Evolutionary conservation across 2,797 vertebrate species (phyloP).

Genomic region (Balearica regulorum): DNA sequence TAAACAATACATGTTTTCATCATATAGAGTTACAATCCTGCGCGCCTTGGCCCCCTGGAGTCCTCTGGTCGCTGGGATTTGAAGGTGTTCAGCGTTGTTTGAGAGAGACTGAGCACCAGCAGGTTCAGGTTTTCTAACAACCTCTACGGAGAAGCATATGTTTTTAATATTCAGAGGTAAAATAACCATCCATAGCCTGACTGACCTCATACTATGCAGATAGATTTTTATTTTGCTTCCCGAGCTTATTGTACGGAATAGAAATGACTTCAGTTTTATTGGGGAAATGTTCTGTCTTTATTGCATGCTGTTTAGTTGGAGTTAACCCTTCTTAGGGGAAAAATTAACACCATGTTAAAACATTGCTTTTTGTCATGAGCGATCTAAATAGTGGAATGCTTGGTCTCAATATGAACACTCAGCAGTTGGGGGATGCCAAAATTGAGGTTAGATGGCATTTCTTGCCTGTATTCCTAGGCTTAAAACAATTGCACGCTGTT

Average conservation of each 20-base stretch:
- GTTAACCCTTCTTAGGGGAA: background rate
- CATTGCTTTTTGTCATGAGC: background rate
- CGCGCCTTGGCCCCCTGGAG: background rate
- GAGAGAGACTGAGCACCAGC: background rate
- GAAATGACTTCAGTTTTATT: background rate
- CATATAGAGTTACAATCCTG: background rate
- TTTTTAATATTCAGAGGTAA: slow-evolving; percentile 1
- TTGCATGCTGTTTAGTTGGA: background rate
- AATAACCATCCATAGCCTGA: background rate
- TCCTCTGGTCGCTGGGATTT: background rate
- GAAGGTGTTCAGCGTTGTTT: background rate
- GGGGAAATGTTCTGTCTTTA: background rate
- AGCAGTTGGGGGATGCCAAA: background rate
- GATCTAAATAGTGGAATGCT: background rate
- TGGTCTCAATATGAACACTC: background rate
- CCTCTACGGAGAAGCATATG: background rate
- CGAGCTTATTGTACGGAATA: background rate
- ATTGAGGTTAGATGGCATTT: background rate
- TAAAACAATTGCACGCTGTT: fast-evolving
- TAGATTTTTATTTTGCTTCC: slow-evolving; percentile 20
- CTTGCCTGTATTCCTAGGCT: background rate
- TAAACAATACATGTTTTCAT: background rate
- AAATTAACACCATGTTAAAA: background rate
- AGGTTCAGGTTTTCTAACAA: background rate
- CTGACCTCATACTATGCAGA: background rate